Conservation (phyloP, 2,113 vertebrate species). For the Phaethornis superciliosus region DNA sequence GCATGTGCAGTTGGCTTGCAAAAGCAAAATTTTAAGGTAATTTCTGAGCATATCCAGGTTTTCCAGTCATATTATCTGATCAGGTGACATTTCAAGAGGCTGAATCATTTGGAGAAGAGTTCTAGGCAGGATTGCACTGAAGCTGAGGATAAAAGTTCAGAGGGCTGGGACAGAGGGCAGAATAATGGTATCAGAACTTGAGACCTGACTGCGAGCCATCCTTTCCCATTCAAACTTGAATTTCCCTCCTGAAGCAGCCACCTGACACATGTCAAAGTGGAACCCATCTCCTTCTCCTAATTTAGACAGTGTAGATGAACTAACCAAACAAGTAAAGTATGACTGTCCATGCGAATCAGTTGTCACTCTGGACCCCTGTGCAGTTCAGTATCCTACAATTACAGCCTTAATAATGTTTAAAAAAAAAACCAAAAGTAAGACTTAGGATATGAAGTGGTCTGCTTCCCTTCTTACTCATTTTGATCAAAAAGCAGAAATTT, state of each 20-base stretch:
- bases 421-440: background rate
- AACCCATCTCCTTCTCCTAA: background rate
- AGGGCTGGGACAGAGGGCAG: background rate
- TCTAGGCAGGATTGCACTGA: background rate
- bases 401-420: background rate
- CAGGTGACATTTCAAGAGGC: background rate
- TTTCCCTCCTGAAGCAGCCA: background rate
- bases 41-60: background rate
- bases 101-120: background rate
- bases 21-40: background rate
- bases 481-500: constrained; percentile 4
- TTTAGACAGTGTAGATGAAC: background rate
- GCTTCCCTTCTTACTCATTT: background rate
- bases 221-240: background rate
- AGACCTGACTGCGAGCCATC: background rate
- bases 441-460: background rate
- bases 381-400: background rate
- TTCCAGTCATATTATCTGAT: background rate
- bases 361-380: background rate
- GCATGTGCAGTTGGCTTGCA: background rate
- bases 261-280: background rate
- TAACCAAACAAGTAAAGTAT: background rate
- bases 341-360: background rate
- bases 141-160: background rate
- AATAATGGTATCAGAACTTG: background rate